Conservation (phyloP, 2,113 vertebrate species). For the Ciconia boyciana region DNA sequence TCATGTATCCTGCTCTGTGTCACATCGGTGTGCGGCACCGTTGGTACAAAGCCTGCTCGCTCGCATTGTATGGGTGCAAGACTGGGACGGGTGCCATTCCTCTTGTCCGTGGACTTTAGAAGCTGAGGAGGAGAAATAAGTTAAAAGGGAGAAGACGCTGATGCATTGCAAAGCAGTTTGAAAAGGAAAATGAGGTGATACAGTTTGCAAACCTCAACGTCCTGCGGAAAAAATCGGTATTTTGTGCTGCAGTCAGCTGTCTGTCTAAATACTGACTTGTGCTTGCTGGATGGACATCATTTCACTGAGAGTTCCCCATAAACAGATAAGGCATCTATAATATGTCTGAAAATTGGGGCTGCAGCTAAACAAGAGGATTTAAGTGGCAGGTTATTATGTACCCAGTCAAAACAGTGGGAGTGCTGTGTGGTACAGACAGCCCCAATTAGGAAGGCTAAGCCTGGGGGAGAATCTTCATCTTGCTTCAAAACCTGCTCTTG, state of each 20-base stretch:
- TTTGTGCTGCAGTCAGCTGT: neutral
- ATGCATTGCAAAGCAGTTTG: neutral
- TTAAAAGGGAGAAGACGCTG: neutral
- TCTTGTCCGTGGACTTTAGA: rapidly evolving
- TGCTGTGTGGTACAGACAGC: neutral
- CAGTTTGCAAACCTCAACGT: rapidly evolving
- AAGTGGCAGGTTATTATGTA: neutral
- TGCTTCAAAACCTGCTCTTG: neutral
- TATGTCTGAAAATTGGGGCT: neutral
- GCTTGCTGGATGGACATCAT: neutral
- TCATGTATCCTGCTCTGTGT: rapidly evolving
- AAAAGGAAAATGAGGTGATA: neutral
- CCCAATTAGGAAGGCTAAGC: rapidly evolving
- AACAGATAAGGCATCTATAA: no score
- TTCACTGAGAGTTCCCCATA: neutral
- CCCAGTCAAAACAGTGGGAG: neutral
- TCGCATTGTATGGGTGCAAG: rapidly evolving
- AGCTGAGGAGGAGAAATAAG: neutral
- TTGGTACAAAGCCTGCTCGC: rapidly evolving
- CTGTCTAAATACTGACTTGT: no score
- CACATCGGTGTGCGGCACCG: rapidly evolving
- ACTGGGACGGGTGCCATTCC: neutral
- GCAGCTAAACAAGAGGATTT: neutral
- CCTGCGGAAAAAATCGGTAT: neutral
- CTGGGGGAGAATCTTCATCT: neutral